These are phyloP conservation scores for Sogatella furcifera DNA, from an alignment of 1,140 invertebrate genomes.

Conservation along the genomic window DNA sequence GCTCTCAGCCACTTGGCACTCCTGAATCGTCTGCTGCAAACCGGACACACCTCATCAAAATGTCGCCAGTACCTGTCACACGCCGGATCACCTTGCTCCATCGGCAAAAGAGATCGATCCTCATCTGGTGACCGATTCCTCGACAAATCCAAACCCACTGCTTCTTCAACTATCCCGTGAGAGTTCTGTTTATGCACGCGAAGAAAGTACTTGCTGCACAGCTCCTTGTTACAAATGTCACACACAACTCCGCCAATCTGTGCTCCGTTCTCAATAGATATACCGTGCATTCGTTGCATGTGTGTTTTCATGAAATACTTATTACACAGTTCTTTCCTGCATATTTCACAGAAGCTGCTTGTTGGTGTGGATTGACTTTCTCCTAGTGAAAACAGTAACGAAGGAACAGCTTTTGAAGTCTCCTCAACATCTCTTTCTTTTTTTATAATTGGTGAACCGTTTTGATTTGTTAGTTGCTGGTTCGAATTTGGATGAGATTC, in stretches of 20 bases:
- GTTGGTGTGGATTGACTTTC: constrained; percentile 39
- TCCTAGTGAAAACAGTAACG: not conserved
- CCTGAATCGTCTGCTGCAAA: constrained; percentile 79
- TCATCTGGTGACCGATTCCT: constrained; percentile 11
- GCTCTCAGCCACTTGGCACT: constrained; percentile 83
- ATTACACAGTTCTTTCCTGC: constrained; percentile 98
- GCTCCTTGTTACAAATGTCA: constrained; percentile 94
- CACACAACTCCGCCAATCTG: constrained; percentile 88
- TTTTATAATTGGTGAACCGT: not conserved
- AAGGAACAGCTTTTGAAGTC: not conserved
- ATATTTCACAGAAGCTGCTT: constrained; percentile 94
- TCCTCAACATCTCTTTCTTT: constrained; percentile 15
- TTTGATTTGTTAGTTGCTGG: not conserved
- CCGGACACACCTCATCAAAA: constrained; percentile 69
- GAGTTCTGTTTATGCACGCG: constrained; percentile 96
- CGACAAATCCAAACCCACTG: constrained; percentile 13
- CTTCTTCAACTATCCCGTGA: constrained; percentile 80
- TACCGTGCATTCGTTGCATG: constrained; percentile 98
- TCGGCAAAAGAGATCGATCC: constrained; percentile 11
- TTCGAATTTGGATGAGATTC: constrained; percentile 30
- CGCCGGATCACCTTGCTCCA: constrained; percentile 18
- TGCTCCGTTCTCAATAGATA: constrained; percentile 84
- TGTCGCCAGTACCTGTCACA: constrained; percentile 48
- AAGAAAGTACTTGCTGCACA: constrained; percentile 95
- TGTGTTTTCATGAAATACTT: constrained; percentile 99